phyloP scores from a whole-genome alignment of 2,888 invertebrate species.

The Phengaris arion region DNA sequence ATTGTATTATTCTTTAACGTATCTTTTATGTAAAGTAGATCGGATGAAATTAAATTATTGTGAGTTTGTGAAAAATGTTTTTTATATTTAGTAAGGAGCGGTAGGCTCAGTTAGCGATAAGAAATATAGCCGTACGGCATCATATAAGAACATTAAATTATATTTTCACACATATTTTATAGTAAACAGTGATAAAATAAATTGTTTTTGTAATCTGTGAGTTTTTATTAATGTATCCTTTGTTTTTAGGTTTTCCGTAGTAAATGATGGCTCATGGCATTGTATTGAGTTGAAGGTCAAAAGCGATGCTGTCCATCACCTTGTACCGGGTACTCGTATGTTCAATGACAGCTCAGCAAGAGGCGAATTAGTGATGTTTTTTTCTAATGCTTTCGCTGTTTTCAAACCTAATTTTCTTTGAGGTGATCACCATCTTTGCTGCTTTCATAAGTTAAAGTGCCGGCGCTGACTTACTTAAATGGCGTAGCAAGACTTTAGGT shows the following conservation, averaged over 20 bases:
- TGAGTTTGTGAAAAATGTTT: not conserved
- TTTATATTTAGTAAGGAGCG: not conserved
- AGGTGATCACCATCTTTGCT: no score
- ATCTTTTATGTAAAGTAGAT: conserved; percentile 14
- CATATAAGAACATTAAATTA: conserved; percentile 49
- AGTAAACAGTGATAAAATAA: conserved; percentile 49
- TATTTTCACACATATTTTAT: conserved; percentile 42
- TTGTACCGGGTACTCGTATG: not conserved
- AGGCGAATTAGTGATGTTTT: no score
- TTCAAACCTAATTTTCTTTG: no score
- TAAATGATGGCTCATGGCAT: not conserved
- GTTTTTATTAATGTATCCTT: conserved; percentile 30
- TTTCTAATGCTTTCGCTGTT: no score
- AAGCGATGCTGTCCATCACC: not conserved
- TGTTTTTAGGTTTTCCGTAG: not conserved
- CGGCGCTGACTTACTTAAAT: no score
- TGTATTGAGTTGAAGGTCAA: not conserved
- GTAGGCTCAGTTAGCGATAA: not conserved
- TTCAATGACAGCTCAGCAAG: no score
- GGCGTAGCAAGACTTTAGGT: no score
- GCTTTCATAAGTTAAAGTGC: no score
- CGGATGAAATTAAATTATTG: conserved; percentile 6
- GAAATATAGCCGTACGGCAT: not conserved
- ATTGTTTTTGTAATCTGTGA: conserved; percentile 36
- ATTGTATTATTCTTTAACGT: conserved; percentile 22